Conservation (phyloP, 23 tunicate species). For the Halocynthia aurantium region DNA sequence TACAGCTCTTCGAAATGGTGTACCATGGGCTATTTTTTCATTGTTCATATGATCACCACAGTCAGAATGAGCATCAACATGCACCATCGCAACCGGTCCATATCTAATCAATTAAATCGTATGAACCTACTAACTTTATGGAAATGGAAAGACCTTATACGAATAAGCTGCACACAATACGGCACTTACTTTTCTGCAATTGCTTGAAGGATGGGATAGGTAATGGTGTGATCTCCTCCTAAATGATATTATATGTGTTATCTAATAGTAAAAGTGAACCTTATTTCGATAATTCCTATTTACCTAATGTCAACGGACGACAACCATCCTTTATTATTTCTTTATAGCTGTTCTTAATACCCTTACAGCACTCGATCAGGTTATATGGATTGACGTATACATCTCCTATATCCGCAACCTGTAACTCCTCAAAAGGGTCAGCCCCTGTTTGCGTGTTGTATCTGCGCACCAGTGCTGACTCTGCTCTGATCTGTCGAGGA, state of each 20-base stretch:
- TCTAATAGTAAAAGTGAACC: too few species aligned
- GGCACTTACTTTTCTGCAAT: constrained; percentile 56
- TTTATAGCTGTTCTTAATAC: constrained; percentile 36
- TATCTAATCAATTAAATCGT: constrained; percentile 25
- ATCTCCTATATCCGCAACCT: constrained; percentile 83
- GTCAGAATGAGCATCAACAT: constrained; percentile 79
- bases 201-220: constrained; percentile 70
- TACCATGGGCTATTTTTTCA: constrained; percentile 78
- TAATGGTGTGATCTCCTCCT: constrained; percentile 82
- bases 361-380: constrained; percentile 41
- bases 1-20: constrained; percentile 56
- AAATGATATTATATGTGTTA: background rate
- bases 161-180: too few species aligned
- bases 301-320: constrained; percentile 60
- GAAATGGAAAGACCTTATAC: background rate
- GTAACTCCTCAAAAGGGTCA: constrained; percentile 16
- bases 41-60: constrained; percentile 42
- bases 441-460: constrained; percentile 50
- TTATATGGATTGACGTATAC: constrained; percentile 63
- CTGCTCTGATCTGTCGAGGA: constrained; percentile 57
- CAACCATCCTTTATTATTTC: constrained; percentile 49
- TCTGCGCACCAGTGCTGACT: constrained; percentile 37
- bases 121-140: background rate
- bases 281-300: background rate
- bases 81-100: constrained; percentile 81